phyloP scores from a whole-genome alignment of 2,113 vertebrate genomes.

The Coregonus clupeaformis region DNA sequence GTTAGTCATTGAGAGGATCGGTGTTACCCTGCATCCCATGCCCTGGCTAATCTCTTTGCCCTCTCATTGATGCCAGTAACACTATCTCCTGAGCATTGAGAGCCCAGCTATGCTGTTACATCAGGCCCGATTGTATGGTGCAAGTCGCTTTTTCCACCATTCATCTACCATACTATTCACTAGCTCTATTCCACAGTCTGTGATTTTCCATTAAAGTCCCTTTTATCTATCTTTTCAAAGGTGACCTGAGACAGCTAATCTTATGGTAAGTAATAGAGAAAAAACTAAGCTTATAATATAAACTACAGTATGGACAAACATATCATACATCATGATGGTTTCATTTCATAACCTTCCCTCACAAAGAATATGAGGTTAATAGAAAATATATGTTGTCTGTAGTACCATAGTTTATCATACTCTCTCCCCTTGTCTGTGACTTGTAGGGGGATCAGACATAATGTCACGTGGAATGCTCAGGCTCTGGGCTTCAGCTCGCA shows the following conservation, averaged over 20 bases:
- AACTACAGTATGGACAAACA: background rate
- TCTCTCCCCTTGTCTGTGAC: background rate
- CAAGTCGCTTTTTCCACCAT: constrained; percentile 49
- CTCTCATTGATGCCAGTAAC: constrained; percentile 72
- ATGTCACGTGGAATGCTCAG: constrained; percentile 84
- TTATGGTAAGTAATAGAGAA: constrained; percentile 77
- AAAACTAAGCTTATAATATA: background rate
- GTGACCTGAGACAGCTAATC: constrained; percentile 83
- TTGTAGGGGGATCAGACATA: constrained; percentile 84
- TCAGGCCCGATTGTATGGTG: constrained; percentile 38
- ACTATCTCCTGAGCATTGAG: constrained; percentile 66
- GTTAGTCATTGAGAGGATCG: constrained; percentile 55
- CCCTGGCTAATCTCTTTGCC: constrained; percentile 62
- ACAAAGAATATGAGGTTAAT: background rate
- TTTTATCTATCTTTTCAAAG: constrained; percentile 62
- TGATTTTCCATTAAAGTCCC: constrained; percentile 54
- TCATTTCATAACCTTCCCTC: background rate
- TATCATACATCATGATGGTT: background rate
- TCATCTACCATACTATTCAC: constrained; percentile 31
- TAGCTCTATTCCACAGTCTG: constrained; percentile 24
- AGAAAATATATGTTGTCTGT: background rate
- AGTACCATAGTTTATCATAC: background rate
- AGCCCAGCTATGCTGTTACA: constrained; percentile 60
- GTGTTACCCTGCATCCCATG: constrained; percentile 49
- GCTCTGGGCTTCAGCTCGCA: constrained; percentile 77